phyloP scores from a whole-genome alignment of 2,888 invertebrate species.

The Onchidella celtica region DNA sequence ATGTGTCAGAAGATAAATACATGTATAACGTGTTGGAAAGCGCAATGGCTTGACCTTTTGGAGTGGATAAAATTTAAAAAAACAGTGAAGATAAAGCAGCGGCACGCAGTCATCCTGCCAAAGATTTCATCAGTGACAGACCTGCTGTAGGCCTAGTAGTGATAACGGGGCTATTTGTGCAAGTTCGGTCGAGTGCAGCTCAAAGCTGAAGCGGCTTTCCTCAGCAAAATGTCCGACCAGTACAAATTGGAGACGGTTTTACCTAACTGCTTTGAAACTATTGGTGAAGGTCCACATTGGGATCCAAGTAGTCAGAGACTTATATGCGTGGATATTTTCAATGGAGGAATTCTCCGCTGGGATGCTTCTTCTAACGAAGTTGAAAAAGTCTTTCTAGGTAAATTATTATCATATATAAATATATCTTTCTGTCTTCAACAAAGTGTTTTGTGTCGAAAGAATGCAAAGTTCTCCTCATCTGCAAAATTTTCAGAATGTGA shows the following conservation, averaged over 20 bases:
- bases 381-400: conserved; percentile 66
- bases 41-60: too few species aligned
- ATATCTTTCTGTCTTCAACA: too few species aligned
- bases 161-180: neutral
- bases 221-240: conserved; percentile 5
- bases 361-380: conserved; percentile 62
- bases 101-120: too few species aligned
- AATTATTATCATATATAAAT: conserved; percentile 2
- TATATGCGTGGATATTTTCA: conserved; percentile 71
- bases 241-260: neutral
- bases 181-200: neutral
- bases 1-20: too few species aligned
- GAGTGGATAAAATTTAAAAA: too few species aligned
- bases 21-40: too few species aligned
- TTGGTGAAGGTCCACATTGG: conserved; percentile 78
- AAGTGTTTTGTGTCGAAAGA: neutral
- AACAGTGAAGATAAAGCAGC: too few species aligned
- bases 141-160: too few species aligned
- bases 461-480: neutral
- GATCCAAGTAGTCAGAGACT: conserved; percentile 66
- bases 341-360: conserved; percentile 66
- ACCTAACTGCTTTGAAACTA: conserved; percentile 52
- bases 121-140: too few species aligned
- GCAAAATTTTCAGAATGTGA: too few species aligned
- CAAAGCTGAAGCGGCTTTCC: neutral